Conservation (phyloP, 2,888 invertebrate genomes). For the Pheosia tremula region DNA sequence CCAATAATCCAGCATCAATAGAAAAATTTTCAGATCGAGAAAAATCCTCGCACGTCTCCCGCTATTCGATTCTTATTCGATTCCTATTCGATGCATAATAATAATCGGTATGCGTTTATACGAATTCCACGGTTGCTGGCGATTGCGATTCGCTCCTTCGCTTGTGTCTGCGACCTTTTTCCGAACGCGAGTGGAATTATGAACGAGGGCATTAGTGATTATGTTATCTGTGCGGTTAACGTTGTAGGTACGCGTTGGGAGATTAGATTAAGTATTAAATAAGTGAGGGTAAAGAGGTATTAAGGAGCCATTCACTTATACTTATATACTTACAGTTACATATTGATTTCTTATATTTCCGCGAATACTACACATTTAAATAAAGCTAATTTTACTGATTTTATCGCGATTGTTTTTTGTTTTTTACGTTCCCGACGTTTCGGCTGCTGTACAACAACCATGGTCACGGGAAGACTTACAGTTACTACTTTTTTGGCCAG, state of each 20-base stretch:
- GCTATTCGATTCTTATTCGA: constrained; percentile 38
- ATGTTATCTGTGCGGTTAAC: constrained; percentile 36
- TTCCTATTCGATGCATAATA: constrained; percentile 65
- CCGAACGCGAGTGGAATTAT: constrained; percentile 57
- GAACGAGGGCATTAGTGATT: constrained; percentile 42
- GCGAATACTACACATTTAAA: too few species aligned
- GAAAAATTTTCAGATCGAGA: constrained; percentile 41
- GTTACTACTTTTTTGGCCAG: too few species aligned
- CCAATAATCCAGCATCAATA: constrained; percentile 37
- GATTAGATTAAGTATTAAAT: not conserved
- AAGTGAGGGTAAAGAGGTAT: too few species aligned
- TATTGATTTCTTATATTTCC: too few species aligned
- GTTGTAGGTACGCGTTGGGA: constrained; percentile 13
- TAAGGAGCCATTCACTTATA: too few species aligned
- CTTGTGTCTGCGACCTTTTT: constrained; percentile 60
- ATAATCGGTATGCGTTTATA: constrained; percentile 71
- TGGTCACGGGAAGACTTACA: too few species aligned
- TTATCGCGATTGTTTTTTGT: too few species aligned
- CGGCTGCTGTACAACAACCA: too few species aligned
- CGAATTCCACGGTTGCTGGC: constrained; percentile 56
- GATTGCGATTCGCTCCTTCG: constrained; percentile 48
- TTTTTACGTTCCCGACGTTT: too few species aligned
- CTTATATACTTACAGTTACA: too few species aligned
- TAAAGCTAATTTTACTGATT: too few species aligned
- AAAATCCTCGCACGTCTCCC: constrained; percentile 52